Conservation (phyloP, 2,797 vertebrate species). For the Girardinus metallicus region DNA sequence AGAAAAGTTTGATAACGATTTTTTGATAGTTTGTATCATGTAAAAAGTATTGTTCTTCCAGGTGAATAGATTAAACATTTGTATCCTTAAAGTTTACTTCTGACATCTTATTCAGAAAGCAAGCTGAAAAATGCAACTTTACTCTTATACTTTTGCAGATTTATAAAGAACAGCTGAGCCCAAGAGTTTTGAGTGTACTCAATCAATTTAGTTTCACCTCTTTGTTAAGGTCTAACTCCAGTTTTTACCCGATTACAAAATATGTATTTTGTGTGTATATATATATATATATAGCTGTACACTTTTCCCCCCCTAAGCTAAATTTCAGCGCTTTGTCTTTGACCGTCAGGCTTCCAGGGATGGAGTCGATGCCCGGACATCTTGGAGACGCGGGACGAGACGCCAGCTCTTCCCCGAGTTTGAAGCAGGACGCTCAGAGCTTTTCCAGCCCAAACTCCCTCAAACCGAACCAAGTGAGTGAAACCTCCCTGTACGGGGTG, state of each 20-base stretch:
- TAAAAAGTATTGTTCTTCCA: not conserved
- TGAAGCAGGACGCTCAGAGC: slow-evolving; percentile 88
- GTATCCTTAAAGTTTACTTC: not conserved
- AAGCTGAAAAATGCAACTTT: not conserved
- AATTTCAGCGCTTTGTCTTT: not conserved
- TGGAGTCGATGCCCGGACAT: slow-evolving; percentile 93
- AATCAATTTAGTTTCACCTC: not conserved
- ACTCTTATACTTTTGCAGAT: not conserved
- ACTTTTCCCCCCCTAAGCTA: not conserved
- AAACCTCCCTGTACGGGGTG: slow-evolving; percentile 94
- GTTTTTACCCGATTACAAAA: not conserved
- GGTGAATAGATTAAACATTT: not conserved
- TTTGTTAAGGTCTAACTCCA: not conserved
- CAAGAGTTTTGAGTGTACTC: not conserved
- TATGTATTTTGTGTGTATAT: not conserved
- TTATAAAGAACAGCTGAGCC: not conserved
- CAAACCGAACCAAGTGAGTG: slow-evolving; percentile 96
- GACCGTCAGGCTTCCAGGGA: slow-evolving; percentile 81
- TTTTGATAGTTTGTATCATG: not conserved
- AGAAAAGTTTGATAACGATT: not conserved
- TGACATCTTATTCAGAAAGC: not conserved
- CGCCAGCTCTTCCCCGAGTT: slow-evolving; percentile 86
- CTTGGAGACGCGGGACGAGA: slow-evolving; percentile 89
- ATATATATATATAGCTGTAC: not conserved
- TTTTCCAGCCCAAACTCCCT: slow-evolving; percentile 86